phyloP scores from a whole-genome alignment of 2,888 invertebrate genomes.

The Gerosis bhagava region DNA sequence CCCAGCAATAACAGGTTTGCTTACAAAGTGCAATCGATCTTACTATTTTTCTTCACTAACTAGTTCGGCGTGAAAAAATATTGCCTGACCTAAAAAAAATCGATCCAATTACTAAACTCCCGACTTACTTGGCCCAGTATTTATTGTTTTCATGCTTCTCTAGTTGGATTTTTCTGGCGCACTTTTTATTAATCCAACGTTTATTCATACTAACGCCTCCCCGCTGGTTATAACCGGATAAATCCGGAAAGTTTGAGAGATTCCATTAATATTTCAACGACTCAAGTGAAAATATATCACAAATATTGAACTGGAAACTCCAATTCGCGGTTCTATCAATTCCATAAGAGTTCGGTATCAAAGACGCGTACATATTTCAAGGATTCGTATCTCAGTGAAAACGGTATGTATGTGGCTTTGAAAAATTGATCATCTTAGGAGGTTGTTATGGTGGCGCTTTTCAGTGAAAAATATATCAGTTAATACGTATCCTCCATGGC shows the following conservation, averaged over 20 bases:
- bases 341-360: conserved; percentile 29
- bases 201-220: conserved; percentile 24
- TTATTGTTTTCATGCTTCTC: conserved; percentile 21
- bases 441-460: not conserved
- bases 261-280: conserved; percentile 39
- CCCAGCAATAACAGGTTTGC: no score
- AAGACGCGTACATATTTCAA: conserved; percentile 29
- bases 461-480: no score
- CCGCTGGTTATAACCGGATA: conserved; percentile 28
- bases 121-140: conserved; percentile 18
- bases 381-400: no score
- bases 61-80: conserved; percentile 15
- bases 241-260: conserved; percentile 37
- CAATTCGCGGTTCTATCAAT: conserved; percentile 34
- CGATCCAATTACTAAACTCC: conserved; percentile 23
- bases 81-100: conserved; percentile 24
- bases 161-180: conserved; percentile 11
- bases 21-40: conserved; percentile 20
- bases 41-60: conserved; percentile 21
- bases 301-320: conserved; percentile 34
- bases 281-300: conserved; percentile 37
- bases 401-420: no score
- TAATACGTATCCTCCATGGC: no score
- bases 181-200: conserved; percentile 21
- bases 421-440: conserved; percentile 19